Evolutionary conservation across 2,888 invertebrate species (phyloP).

Genomic region (Bugulina stolonifera): DNA sequence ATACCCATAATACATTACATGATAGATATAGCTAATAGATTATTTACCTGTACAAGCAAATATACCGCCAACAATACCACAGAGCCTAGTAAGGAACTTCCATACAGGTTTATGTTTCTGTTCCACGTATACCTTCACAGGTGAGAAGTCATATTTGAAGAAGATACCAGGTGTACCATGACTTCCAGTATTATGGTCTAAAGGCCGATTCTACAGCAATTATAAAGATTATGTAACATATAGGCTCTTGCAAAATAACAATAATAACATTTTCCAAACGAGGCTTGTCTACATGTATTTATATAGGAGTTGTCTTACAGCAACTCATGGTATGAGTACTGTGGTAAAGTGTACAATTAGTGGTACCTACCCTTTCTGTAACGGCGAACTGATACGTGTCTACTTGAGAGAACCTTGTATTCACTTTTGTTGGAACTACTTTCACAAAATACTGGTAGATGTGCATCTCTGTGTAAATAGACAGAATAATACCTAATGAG

Average conservation of each 20-base stretch:
- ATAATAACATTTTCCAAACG: too few species aligned
- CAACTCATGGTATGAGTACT: too few species aligned
- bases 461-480: slow-evolving; percentile 65
- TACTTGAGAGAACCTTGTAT: slow-evolving; percentile 44
- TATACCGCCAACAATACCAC: slow-evolving; percentile 86
- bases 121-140: slow-evolving; percentile 65
- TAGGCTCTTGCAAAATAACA: too few species aligned
- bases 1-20: too few species aligned
- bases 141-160: slow-evolving; percentile 89
- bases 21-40: too few species aligned
- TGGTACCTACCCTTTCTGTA: slow-evolving; percentile 64
- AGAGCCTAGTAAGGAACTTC: slow-evolving; percentile 78
- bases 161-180: slow-evolving; percentile 91
- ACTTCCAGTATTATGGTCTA: slow-evolving; percentile 68
- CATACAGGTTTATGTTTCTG: slow-evolving; percentile 48
- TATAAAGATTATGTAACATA: too few species aligned
- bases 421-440: slow-evolving; percentile 89
- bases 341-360: too few species aligned
- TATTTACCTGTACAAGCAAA: slow-evolving; percentile 73
- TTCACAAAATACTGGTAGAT: slow-evolving; percentile 89
- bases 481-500: too few species aligned
- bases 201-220: slow-evolving; percentile 63
- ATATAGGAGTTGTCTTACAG: background rate
- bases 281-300: too few species aligned
- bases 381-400: slow-evolving; percentile 84